Evolutionary conservation across 1,140 invertebrate species (phyloP), one percentile per base, ranked within the genome.

Genomic region (Caenorhabditis latens): DNA sequence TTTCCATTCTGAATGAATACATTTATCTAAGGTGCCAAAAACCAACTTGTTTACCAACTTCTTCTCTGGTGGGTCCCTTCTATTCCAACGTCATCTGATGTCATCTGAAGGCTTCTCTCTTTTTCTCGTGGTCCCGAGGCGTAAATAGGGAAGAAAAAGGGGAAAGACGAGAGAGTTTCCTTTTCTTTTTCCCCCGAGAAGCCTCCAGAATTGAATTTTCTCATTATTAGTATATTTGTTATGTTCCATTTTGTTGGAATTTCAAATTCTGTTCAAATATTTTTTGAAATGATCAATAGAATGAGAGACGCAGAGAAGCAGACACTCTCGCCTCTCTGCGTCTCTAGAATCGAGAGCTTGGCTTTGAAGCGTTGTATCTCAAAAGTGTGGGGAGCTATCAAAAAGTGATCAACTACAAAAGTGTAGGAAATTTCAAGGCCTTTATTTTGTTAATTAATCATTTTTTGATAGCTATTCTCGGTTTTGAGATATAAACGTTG

Each of bases 61-160:
- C 65, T 16, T 8, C 61, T 32, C 32, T 32, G 32, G 32, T 32
- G 32, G 65, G 65, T 19, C 46, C 46, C 46, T 46, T 19, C 42
- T 21, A 16, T 46, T 43, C 42, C 71, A 48, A 79, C 71, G 71
- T 79, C 71, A 79, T 79, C 71, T 79, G 71, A 79, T 79, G 71
- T 79, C 71, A 79, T 79, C 42, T 21, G 16, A 48, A 48, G 11
- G 43, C 42, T 8, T 19, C 6, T 0, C 6, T n/a, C 55, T 58
- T 58, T 58, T 58, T 71, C 42, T 19, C 19, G 43, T 46, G 42
- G 42, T 46, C 67, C 67, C 67, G 43, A 71, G 67, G 5, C 42
- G 67, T 71, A 46, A 71, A 71, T 46, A 71, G 42, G 21, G 63
- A 40, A 21, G 19, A 21, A 21, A 21, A 13, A 40, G 0, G 63